Evolutionary conservation across 2,797 vertebrate genomes (phyloP).

Genomic region (Eulemur albifrons): DNA sequence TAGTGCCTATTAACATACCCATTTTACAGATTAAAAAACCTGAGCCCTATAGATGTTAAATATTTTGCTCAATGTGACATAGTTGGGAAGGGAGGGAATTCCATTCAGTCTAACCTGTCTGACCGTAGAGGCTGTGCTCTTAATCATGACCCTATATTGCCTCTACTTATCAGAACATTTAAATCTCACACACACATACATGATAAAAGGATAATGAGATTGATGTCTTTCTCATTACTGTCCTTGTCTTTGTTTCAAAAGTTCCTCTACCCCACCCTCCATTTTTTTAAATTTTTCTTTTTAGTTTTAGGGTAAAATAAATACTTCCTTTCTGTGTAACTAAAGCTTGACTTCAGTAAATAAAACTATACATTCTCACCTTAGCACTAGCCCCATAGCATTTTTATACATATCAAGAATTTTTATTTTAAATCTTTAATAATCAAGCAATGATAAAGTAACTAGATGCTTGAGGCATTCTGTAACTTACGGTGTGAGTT

Average conservation of each 20-base stretch:
- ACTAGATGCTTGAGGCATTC: background rate
- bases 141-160: background rate
- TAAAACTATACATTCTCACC: background rate
- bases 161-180: background rate
- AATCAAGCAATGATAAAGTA: background rate
- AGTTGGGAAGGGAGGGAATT: background rate
- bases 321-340: background rate
- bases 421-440: slow-evolving; percentile 24
- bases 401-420: background rate
- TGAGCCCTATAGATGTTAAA: background rate
- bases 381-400: background rate
- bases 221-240: background rate
- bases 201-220: background rate
- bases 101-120: background rate
- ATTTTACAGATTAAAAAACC: slow-evolving; percentile 33
- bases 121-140: background rate
- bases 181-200: background rate
- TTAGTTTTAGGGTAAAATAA: background rate
- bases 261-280: background rate
- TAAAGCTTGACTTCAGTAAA: background rate
- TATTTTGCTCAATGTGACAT: background rate
- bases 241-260: slow-evolving; percentile 15
- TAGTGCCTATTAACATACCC: background rate
- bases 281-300: background rate
- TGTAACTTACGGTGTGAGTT: background rate